Conservation (phyloP, 2,888 invertebrate species). For the Drosophila neonasuta region DNA sequence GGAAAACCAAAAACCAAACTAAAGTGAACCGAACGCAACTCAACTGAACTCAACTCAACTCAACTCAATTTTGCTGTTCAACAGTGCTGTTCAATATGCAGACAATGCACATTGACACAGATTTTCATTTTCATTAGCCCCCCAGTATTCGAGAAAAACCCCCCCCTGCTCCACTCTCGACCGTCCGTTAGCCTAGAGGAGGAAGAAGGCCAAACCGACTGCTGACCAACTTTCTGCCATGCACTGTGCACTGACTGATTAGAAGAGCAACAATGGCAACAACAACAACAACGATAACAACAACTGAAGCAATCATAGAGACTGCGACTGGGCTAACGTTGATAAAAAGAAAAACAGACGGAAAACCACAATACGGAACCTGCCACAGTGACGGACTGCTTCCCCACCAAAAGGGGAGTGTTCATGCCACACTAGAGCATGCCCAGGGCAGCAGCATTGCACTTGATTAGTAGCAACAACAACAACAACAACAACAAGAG, state of each 20-base stretch:
- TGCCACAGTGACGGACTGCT: conserved; percentile 39
- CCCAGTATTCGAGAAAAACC: not conserved
- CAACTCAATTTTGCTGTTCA: conserved; percentile 16
- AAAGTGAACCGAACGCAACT: conserved; percentile 13
- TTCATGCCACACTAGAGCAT: not conserved
- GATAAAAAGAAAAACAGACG: conserved; percentile 70
- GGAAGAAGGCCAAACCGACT: conserved; percentile 27
- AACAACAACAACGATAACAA: conserved; percentile 8
- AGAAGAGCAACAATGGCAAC: conserved; percentile 41
- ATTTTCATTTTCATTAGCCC: conserved; percentile 67
- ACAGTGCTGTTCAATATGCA: conserved; percentile 49
- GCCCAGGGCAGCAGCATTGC: conserved; percentile 51
- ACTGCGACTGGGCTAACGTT: conserved; percentile 52
- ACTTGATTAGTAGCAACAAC: conserved; percentile 67
- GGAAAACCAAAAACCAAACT: conserved; percentile 5
- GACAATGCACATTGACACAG: conserved; percentile 66
- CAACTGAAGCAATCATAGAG: conserved; percentile 42
- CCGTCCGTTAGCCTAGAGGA: not conserved
- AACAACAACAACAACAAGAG: conserved; percentile 20
- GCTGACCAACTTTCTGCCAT: conserved; percentile 51
- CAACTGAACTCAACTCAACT: conserved; percentile 19
- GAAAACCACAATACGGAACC: conserved; percentile 67
- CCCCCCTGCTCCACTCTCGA: not conserved
- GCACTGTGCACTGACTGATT: conserved; percentile 60
- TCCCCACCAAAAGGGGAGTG: not conserved